phyloP scores from a whole-genome alignment of 1,140 invertebrate genomes.

The Steinernema khuongi region DNA sequence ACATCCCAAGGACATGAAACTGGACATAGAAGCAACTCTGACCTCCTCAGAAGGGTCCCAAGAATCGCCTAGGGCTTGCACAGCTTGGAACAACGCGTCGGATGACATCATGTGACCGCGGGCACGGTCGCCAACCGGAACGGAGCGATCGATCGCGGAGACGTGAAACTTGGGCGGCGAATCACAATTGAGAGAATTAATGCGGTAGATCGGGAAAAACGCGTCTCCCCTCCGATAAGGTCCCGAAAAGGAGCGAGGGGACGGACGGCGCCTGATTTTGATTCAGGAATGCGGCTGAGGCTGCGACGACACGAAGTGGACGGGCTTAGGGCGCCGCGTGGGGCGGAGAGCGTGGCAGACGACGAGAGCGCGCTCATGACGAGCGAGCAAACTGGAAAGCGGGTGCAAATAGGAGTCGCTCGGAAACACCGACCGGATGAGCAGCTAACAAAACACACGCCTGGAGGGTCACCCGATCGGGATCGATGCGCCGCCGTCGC shows the following conservation, averaged over 20 bases:
- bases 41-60: no score
- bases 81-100: no score
- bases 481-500: neutral
- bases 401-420: constrained; percentile 5
- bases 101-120: no score
- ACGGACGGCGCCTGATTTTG: neutral
- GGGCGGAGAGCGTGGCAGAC: constrained; percentile 4
- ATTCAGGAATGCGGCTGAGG: neutral
- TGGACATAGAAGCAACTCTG: no score
- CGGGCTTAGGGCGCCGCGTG: neutral
- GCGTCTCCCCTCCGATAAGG: no score
- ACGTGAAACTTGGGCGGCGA: no score
- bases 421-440: neutral
- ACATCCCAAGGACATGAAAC: no score
- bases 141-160: no score
- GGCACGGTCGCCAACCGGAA: no score
- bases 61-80: no score
- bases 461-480: neutral
- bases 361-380: neutral
- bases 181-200: no score
- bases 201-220: no score
- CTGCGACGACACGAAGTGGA: neutral
- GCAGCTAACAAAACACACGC: constrained; percentile 13
- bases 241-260: neutral
- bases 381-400: neutral